A percentile compares a stretch with the other conserved stretches of the same genome.
These are phyloP conservation scores for Zele albiditarsus DNA, from an alignment of 2,888 invertebrate species.

Conservation along the genomic window DNA sequence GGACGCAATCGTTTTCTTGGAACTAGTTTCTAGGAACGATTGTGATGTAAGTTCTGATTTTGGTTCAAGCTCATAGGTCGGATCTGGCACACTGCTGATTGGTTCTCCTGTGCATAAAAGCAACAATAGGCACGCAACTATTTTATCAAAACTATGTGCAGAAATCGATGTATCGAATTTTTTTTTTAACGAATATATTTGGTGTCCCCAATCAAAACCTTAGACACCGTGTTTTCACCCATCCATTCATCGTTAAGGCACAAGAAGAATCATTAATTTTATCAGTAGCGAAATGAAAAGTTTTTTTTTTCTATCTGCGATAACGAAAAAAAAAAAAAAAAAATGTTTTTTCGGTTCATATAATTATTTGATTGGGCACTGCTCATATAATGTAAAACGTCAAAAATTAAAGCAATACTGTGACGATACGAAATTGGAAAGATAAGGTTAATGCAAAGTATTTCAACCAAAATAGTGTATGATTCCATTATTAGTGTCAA, in stretches of 20 bases:
- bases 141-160: slow-evolving; percentile 27
- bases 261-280: too few species aligned
- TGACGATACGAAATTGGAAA: too few species aligned
- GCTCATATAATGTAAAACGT: background rate
- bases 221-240: too few species aligned
- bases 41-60: slow-evolving; percentile 70
- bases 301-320: too few species aligned
- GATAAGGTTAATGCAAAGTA: background rate
- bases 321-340: too few species aligned
- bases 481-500: background rate
- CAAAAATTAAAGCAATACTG: too few species aligned
- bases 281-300: too few species aligned
- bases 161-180: too few species aligned
- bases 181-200: background rate
- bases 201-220: too few species aligned
- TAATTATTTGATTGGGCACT: background rate
- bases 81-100: slow-evolving; percentile 72
- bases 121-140: slow-evolving; percentile 65
- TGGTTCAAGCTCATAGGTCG: slow-evolving; percentile 73
- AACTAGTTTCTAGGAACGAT: slow-evolving; percentile 67
- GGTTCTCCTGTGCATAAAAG: slow-evolving; percentile 72
- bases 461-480: background rate
- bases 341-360: too few species aligned
- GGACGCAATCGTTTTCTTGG: slow-evolving; percentile 46
- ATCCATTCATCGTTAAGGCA: too few species aligned